Evolutionary conservation across 2,797 vertebrate genomes (phyloP).

Genomic region (Sebastes aleutianus): DNA sequence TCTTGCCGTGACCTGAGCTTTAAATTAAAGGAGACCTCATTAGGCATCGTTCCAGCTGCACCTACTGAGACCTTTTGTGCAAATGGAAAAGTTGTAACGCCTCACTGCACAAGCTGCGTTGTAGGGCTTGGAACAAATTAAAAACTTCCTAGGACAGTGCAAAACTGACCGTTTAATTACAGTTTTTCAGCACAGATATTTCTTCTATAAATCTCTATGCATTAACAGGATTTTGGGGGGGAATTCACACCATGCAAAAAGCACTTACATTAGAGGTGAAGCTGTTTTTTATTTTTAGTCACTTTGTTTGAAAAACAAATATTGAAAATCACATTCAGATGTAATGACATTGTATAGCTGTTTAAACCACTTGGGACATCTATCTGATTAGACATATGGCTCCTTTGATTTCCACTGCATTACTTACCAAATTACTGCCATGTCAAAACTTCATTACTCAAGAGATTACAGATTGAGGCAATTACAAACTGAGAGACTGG

Average conservation of each 20-base stretch:
- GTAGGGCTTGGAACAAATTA: not conserved
- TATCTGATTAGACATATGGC: not conserved
- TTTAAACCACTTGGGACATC: not conserved
- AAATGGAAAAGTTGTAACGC: conserved; percentile 12
- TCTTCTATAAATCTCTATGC: not conserved
- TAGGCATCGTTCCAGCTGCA: conserved; percentile 33
- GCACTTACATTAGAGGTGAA: not conserved
- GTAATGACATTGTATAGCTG: not conserved
- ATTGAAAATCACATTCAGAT: not conserved
- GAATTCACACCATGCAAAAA: not conserved
- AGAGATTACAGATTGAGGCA: not conserved
- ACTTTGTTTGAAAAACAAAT: not conserved
- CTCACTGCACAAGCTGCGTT: conserved; percentile 12
- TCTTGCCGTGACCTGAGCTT: conserved; percentile 18
- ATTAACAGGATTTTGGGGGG: not conserved
- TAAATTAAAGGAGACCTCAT: conserved; percentile 42
- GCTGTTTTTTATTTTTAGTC: not conserved
- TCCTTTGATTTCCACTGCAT: not conserved
- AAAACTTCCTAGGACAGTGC: not conserved
- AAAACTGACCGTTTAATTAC: not conserved
- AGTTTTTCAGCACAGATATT: not conserved
- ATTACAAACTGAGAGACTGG: not conserved
- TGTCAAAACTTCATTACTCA: not conserved
- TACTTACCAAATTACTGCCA: not conserved
- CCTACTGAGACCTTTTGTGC: conserved; percentile 32